Base-by-base conservation (phyloP, 1,140 invertebrate species). In the Drosophila orosa region DNA sequence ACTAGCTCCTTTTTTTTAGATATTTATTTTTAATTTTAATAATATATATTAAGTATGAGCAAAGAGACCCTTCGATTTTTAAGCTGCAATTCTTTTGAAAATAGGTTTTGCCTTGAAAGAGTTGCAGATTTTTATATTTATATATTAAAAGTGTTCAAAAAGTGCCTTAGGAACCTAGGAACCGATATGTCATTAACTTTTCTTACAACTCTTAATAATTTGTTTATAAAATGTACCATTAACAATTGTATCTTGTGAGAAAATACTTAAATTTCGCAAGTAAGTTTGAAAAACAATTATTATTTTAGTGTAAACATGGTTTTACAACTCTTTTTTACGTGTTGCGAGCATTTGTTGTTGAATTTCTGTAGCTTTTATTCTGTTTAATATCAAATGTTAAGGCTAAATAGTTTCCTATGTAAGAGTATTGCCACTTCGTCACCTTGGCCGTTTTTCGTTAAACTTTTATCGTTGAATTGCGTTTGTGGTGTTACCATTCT, bases 401-500 rank as follows among this genome's bases (percentile, higher is more conserved):
- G 19, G 9, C 52, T 55, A 12, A 3, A 35, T 10, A 3, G n/a
- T n/a, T n/a, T n/a, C n/a, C 3, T 35, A 24, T 19, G n/a, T 13
- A 7, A 68, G 65, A 66, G 65, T 66, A 54, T 54, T 44, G 6
- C 3, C 35, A 44, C 65, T 54, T 68, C 61, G 24, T 19, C 27
- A 52, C 25, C 9, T 17, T 66, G 45, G 15, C 31, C 27, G 0
- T 39, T 65, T 65, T 31, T 42, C 1, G 55, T 13, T 25, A 5
- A 24, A 22, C 39, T 25, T 39, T 72, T 61, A 52, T 47, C 29
- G 37, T 47, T 60, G 39, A 52, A 71, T 71, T 56, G 48, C 48
- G 47, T 59, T 73, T 50, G 31, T 61, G 61, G 48, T 59, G 52
- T 31, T 60, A 50, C 31, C 27, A 17, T 74, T 76, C 17, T 19